phyloP scores from a whole-genome alignment of 2,797 vertebrate genomes.

The Enteromius fasciolatus region DNA sequence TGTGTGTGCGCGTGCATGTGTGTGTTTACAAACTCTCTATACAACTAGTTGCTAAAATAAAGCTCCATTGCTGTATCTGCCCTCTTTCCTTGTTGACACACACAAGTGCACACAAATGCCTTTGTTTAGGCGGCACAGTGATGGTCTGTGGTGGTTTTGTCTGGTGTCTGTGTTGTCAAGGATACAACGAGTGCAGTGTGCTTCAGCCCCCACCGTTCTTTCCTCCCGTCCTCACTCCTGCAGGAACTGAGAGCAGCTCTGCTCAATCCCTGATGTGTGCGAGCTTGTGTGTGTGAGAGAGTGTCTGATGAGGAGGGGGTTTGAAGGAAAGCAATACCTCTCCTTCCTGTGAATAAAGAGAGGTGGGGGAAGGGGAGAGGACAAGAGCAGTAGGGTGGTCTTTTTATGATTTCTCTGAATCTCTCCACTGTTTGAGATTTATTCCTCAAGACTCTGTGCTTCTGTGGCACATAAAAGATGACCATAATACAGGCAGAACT shows the following conservation, averaged over 20 bases:
- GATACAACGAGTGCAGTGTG: conserved; percentile 60
- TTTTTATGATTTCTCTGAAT: conserved; percentile 44
- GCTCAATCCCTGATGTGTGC: conserved; percentile 78
- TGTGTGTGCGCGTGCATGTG: neutral
- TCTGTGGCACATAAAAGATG: conserved; percentile 9
- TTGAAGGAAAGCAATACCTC: conserved; percentile 69
- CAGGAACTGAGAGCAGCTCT: conserved; percentile 74
- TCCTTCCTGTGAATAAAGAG: conserved; percentile 66
- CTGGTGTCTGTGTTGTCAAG: conserved; percentile 69
- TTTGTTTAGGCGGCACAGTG: conserved; percentile 50
- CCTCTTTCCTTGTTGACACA: conserved; percentile 45
- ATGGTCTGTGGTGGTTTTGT: conserved; percentile 63
- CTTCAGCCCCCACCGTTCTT: conserved; percentile 46
- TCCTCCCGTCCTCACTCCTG: conserved; percentile 30
- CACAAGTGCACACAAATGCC: conserved; percentile 46
- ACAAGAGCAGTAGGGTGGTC: conserved; percentile 59
- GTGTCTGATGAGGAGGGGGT: conserved; percentile 48
- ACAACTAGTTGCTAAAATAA: conserved; percentile 38
- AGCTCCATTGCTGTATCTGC: conserved; percentile 2
- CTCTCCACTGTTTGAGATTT: conserved; percentile 38
- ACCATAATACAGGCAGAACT: neutral
- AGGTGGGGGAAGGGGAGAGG: conserved; percentile 58
- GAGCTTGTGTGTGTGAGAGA: conserved; percentile 41
- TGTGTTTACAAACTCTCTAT: conserved; percentile 33
- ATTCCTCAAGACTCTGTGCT: conserved; percentile 35